Conservation (phyloP, 2,888 invertebrate species). For the Geophilus truncorum region DNA sequence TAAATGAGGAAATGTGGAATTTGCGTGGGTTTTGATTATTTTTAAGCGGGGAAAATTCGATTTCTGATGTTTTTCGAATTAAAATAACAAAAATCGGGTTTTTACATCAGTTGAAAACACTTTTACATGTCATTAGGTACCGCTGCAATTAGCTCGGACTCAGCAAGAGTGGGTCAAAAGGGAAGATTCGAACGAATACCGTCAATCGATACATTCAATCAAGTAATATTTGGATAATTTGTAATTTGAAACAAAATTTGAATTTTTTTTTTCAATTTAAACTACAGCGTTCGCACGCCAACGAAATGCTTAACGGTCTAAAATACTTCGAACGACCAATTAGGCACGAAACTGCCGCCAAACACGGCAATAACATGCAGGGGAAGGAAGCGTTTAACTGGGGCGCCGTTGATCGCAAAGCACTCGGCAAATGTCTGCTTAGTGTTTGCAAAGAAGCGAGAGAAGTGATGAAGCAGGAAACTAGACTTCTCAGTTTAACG, state of each 20-base stretch:
- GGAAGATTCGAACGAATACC: conserved; percentile 48
- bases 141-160: conserved; percentile 46
- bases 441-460: conserved; percentile 53
- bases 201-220: conserved; percentile 56
- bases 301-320: conserved; percentile 50
- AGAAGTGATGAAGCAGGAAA: conserved; percentile 54
- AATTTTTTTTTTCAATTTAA: too few relatives aligned
- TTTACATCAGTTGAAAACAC: too few relatives aligned
- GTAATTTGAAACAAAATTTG: not conserved
- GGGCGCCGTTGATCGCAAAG: conserved; percentile 25
- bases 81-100: too few relatives aligned
- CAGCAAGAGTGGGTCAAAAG: conserved; percentile 44
- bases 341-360: not conserved
- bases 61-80: too few relatives aligned
- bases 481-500: conserved; percentile 50
- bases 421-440: conserved; percentile 51
- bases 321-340: conserved; percentile 51
- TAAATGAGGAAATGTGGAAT: too few relatives aligned
- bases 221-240: conserved; percentile 47
- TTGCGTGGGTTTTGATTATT: too few relatives aligned
- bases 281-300: not conserved
- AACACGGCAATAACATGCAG: conserved; percentile 30
- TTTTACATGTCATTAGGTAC: conserved; percentile 43
- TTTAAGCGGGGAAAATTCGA: too few relatives aligned
- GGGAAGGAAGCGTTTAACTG: conserved; percentile 36